Percentiles rank a stretch among this genome's conserved stretches.
phyloP scores from a whole-genome alignment of 1,140 invertebrate genomes.

The Camponotus floridanus region DNA sequence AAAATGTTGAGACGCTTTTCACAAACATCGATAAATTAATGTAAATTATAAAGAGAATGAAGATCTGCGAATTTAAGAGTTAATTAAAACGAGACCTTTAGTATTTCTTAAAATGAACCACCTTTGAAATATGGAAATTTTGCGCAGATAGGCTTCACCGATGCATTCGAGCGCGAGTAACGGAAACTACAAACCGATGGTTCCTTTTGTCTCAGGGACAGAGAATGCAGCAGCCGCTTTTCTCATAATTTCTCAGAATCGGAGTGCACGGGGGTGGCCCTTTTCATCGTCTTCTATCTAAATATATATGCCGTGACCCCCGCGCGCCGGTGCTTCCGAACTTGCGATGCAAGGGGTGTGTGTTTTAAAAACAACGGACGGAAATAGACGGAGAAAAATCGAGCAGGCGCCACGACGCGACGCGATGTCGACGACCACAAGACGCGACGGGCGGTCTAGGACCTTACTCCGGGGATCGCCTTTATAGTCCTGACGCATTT shows the following conservation, averaged over 20 bases:
- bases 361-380: slow-evolving; percentile 61
- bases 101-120: slow-evolving; percentile 2
- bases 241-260: slow-evolving; percentile 45
- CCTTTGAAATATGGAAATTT: too few relatives aligned
- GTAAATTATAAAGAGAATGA: not conserved
- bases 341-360: slow-evolving; percentile 41
- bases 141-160: not conserved
- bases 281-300: slow-evolving; percentile 60
- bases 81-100: slow-evolving; percentile 10
- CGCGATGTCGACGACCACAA: slow-evolving; percentile 24
- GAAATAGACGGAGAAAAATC: slow-evolving; percentile 62
- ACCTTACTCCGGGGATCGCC: slow-evolving; percentile 20
- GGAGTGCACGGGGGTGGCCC: slow-evolving; percentile 50
- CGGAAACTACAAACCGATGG: not conserved
- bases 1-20: too few relatives aligned
- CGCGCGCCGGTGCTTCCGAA: not conserved
- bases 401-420: slow-evolving; percentile 8
- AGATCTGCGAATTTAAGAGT: not conserved
- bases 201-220: slow-evolving; percentile 32
- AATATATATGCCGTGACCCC: slow-evolving; percentile 56
- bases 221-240: slow-evolving; percentile 10
- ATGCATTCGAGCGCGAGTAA: not conserved
- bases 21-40: not conserved
- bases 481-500: slow-evolving; percentile 38
- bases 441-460: slow-evolving; percentile 30